phyloP scores from a whole-genome alignment of 2,888 invertebrate genomes.

The Ornithoptera alexandrae region DNA sequence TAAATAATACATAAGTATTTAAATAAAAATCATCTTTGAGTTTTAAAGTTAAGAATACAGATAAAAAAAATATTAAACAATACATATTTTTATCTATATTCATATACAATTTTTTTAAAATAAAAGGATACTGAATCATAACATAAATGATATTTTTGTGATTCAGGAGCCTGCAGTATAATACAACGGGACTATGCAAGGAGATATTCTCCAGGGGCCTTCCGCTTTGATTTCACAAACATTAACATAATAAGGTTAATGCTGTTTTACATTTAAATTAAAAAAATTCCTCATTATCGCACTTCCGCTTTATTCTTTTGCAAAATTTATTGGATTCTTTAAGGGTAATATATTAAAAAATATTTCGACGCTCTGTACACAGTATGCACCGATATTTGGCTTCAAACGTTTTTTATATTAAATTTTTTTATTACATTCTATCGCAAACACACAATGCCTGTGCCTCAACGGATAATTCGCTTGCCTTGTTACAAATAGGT shows the following conservation, averaged over 20 bases:
- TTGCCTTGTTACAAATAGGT: too few species aligned
- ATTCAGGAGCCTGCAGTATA: not conserved
- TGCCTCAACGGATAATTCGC: not conserved
- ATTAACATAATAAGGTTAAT: conserved; percentile 4
- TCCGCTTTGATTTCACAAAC: not conserved
- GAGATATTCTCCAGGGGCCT: not conserved
- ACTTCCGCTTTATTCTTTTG: not conserved
- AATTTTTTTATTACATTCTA: not conserved
- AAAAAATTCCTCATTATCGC: not conserved
- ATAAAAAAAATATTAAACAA: too few species aligned
- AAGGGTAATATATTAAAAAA: not conserved
- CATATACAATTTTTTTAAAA: too few species aligned
- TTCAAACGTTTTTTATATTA: not conserved
- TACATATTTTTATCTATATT: too few species aligned
- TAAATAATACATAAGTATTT: too few species aligned
- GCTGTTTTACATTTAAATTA: conserved; percentile 6
- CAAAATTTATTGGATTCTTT: not conserved
- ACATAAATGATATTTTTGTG: too few species aligned
- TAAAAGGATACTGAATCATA: too few species aligned
- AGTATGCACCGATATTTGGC: not conserved
- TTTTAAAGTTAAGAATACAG: too few species aligned
- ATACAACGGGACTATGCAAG: not conserved
- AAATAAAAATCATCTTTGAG: too few species aligned
- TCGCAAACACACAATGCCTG: not conserved
- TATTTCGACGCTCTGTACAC: not conserved